Conservation (phyloP, 2,888 invertebrate species). For the Yponomeuta malinellus region DNA sequence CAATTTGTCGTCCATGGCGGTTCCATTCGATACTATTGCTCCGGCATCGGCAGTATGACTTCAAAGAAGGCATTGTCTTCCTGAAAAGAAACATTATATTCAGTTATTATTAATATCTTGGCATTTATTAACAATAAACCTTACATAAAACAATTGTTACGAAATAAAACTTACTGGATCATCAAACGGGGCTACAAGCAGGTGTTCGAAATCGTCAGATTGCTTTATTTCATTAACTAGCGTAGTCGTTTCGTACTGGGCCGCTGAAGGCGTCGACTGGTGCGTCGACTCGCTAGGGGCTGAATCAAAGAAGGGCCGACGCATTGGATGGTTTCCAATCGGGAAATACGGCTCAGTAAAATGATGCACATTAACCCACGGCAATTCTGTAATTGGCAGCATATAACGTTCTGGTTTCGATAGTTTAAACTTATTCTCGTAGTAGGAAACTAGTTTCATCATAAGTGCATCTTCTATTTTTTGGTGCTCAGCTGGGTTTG, state of each 20-base stretch:
- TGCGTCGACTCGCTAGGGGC: not conserved
- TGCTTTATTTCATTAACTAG: not conserved
- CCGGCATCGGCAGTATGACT: not conserved
- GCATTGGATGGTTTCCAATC: not conserved
- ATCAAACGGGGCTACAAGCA: not conserved
- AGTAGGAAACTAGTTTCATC: constrained; percentile 56
- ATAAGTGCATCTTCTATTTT: constrained; percentile 40
- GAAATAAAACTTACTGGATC: not conserved
- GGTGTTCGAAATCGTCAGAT: not conserved
- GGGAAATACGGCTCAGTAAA: not conserved
- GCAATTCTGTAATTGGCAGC: not conserved
- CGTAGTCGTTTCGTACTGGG: not conserved
- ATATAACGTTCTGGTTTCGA: not conserved
- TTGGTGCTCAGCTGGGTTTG: not conserved
- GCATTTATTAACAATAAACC: too few relatives aligned
- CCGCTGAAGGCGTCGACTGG: not conserved
- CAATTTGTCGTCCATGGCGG: not conserved
- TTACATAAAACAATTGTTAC: not conserved
- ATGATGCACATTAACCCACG: not conserved
- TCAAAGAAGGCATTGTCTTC: not conserved
- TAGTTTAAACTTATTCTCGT: constrained; percentile 39
- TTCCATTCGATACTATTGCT: not conserved
- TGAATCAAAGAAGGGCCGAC: not conserved
- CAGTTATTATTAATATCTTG: not conserved
- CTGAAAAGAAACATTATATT: not conserved